Conservation (phyloP, 2,797 vertebrate genomes). For the Leptodactylus fallax region DNA sequence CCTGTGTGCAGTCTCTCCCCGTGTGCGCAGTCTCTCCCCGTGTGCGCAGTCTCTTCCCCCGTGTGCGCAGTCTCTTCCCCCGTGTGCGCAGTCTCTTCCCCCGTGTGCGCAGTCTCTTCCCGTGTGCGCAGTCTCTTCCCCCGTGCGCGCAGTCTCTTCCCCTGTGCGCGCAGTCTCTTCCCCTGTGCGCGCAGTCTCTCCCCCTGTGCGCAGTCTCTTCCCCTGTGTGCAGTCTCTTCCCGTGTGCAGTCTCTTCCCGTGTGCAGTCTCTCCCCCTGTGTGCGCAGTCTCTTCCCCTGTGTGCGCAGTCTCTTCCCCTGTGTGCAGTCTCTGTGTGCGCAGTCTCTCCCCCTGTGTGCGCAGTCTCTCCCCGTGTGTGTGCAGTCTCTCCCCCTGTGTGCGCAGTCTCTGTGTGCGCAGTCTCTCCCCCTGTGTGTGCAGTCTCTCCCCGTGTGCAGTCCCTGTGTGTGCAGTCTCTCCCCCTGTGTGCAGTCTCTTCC, state of each 20-base stretch:
- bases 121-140: too few species aligned
- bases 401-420: too few species aligned
- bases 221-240: too few species aligned
- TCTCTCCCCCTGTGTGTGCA: neutral
- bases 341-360: neutral
- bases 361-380: neutral
- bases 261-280: neutral
- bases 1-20: neutral
- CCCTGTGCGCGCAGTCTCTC: neutral
- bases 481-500: neutral
- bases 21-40: neutral
- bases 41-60: neutral
- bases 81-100: neutral
- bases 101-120: neutral
- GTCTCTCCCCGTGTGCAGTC: too few species aligned
- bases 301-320: neutral
- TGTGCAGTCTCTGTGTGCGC: too few species aligned
- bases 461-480: neutral
- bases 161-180: neutral
- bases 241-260: neutral
- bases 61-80: neutral
- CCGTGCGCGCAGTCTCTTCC: neutral
- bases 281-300: neutral
- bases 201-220: neutral
- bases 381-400: neutral